Conservation (phyloP, 1,140 invertebrate species). For the Archegozetes longisetosus region DNA sequence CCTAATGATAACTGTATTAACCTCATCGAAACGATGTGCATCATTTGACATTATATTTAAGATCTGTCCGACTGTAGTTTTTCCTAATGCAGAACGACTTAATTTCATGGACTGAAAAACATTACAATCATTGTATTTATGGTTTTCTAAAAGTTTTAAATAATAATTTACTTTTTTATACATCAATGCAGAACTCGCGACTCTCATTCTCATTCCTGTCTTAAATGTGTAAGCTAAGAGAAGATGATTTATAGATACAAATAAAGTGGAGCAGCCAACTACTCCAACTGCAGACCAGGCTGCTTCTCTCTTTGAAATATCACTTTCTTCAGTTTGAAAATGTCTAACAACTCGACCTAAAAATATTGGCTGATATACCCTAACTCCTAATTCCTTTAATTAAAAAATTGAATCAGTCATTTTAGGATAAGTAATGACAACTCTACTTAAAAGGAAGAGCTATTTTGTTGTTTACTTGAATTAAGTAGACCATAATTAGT, state of each 20-base stretch:
- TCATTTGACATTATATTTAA: constrained; percentile 86
- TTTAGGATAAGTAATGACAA: background rate
- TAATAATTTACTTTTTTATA: constrained; percentile 29
- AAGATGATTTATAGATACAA: background rate
- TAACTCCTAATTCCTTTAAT: constrained; percentile 8
- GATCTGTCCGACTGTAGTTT: constrained; percentile 68
- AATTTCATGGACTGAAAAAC: constrained; percentile 31
- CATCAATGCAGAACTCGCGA: constrained; percentile 37
- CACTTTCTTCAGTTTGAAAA: constrained; percentile 12
- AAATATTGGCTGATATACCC: constrained; percentile 9
- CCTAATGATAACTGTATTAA: constrained; percentile 18
- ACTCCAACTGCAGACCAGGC: constrained; percentile 37
- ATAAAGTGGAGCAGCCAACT: constrained; percentile 31
- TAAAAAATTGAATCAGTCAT: background rate
- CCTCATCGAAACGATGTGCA: constrained; percentile 35
- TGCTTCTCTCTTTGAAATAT: constrained; percentile 7
- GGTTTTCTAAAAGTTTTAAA: background rate
- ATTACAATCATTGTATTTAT: background rate
- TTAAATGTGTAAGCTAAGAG: background rate
- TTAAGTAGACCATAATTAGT: background rate
- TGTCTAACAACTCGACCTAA: constrained; percentile 18
- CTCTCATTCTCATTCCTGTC: constrained; percentile 34
- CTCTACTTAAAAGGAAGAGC: background rate
- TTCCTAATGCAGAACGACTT: constrained; percentile 44
- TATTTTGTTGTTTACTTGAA: background rate